Evolutionary conservation across 2,797 vertebrate species (phyloP).

Genomic region (Helarctos malayanus): DNA sequence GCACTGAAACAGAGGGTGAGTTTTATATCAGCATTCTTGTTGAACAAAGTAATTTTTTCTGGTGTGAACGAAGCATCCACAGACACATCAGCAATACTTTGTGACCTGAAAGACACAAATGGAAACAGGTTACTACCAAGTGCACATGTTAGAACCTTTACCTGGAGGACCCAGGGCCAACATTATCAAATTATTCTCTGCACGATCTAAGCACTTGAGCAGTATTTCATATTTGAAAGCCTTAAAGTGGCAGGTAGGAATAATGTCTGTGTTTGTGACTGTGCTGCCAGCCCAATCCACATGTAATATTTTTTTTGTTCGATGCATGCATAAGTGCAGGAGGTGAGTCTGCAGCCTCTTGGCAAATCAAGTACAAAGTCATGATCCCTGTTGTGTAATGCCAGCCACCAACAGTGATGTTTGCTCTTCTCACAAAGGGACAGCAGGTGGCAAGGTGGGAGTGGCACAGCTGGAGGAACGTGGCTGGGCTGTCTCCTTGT

Average conservation of each 20-base stretch:
- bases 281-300: neutral
- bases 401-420: neutral
- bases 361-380: neutral
- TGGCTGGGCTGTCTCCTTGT: neutral
- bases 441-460: neutral
- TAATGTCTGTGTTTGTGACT: neutral
- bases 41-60: constrained; percentile 93
- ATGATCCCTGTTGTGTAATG: too few species aligned
- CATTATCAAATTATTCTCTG: neutral
- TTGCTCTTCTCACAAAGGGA: neutral
- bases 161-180: too few species aligned
- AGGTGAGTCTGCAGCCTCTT: neutral
- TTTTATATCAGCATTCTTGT: constrained; percentile 91
- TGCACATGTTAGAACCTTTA: neutral
- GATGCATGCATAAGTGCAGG: neutral
- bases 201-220: neutral
- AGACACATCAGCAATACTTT: constrained; percentile 92
- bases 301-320: too few species aligned
- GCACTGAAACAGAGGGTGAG: constrained; percentile 93
- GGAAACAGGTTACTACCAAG: neutral
- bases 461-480: neutral
- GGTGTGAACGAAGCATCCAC: constrained; percentile 92
- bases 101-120: constrained; percentile 92
- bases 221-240: neutral
- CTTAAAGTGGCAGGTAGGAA: neutral